Conservation (phyloP, 1,140 invertebrate species). For the Rhyacophila brunnea region DNA sequence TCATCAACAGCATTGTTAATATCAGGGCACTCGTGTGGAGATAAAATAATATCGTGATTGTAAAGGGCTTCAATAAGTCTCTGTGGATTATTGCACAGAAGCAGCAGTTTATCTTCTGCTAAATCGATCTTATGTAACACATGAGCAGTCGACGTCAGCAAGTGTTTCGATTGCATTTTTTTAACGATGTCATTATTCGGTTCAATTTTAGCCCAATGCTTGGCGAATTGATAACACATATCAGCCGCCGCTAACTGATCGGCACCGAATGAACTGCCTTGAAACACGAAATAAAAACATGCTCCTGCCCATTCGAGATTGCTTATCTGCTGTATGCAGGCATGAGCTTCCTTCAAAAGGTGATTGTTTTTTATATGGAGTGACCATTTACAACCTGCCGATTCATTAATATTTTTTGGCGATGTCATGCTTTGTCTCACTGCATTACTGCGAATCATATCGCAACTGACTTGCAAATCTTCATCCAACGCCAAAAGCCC, state of each 20-base stretch:
- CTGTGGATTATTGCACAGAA: constrained; percentile 53
- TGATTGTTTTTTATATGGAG: constrained; percentile 26
- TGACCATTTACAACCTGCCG: constrained; percentile 23
- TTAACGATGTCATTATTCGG: constrained; percentile 46
- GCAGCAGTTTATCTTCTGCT: constrained; percentile 55
- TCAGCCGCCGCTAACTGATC: constrained; percentile 60
- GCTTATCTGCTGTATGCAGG: constrained; percentile 49
- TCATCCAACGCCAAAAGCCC: constrained; percentile 44
- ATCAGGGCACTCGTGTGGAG: constrained; percentile 51
- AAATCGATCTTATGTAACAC: constrained; percentile 56
- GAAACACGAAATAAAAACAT: constrained; percentile 51
- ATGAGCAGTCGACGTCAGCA: constrained; percentile 56
- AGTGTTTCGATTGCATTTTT: constrained; percentile 56
- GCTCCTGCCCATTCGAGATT: constrained; percentile 56
- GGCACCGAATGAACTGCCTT: constrained; percentile 52
- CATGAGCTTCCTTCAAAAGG: constrained; percentile 41
- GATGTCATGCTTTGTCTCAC: constrained; percentile 53
- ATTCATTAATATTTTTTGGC: constrained; percentile 40
- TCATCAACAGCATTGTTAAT: constrained; percentile 56
- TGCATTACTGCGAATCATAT: constrained; percentile 55
- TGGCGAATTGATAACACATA: constrained; percentile 59
- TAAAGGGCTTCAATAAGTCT: constrained; percentile 57
- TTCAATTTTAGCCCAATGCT: constrained; percentile 50
- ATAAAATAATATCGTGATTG: constrained; percentile 52
- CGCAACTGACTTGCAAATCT: constrained; percentile 46